Evolutionary conservation across 2,797 vertebrate genomes (phyloP).

Genomic region (Syngnathus acus): DNA sequence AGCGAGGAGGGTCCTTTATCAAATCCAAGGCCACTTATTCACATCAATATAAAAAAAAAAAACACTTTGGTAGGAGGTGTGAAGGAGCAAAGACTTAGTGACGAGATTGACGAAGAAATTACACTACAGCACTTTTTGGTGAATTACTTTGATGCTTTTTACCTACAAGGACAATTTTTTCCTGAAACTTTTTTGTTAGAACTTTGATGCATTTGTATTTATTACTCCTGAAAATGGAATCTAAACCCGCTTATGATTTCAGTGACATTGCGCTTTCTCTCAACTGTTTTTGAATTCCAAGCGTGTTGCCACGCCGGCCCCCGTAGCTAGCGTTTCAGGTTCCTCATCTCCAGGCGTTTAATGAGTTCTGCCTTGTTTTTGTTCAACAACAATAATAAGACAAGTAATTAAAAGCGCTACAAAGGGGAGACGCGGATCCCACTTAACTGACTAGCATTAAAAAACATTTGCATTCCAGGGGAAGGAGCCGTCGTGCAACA

Average conservation of each 20-base stretch:
- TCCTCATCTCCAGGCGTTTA: constrained; percentile 69
- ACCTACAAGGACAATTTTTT: neutral
- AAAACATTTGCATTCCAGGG: constrained; percentile 52
- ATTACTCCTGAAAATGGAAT: neutral
- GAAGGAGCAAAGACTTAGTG: constrained; percentile 27
- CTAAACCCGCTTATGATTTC: neutral
- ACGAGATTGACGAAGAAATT: constrained; percentile 28
- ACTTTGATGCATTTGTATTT: constrained; percentile 19
- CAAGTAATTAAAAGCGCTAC: constrained; percentile 73
- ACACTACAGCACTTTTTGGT: constrained; percentile 28
- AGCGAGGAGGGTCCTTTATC: constrained; percentile 59
- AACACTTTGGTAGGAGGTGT: constrained; percentile 49
- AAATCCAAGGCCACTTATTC: constrained; percentile 62
- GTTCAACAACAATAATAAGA: constrained; percentile 69
- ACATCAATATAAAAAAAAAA: constrained; percentile 59
- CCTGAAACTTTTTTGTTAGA: neutral
- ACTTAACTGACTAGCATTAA: constrained; percentile 51
- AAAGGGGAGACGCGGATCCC: constrained; percentile 27
- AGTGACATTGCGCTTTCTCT: constrained; percentile 26
- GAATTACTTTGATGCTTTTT: neutral
- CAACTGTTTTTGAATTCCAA: constrained; percentile 40
- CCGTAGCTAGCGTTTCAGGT: constrained; percentile 61
- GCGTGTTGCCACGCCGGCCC: constrained; percentile 56
- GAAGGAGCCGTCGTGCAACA: constrained; percentile 28
- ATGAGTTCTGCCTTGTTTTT: constrained; percentile 75